Conservation (phyloP, 2,888 invertebrate species). For the Drosophila hamatofila region DNA sequence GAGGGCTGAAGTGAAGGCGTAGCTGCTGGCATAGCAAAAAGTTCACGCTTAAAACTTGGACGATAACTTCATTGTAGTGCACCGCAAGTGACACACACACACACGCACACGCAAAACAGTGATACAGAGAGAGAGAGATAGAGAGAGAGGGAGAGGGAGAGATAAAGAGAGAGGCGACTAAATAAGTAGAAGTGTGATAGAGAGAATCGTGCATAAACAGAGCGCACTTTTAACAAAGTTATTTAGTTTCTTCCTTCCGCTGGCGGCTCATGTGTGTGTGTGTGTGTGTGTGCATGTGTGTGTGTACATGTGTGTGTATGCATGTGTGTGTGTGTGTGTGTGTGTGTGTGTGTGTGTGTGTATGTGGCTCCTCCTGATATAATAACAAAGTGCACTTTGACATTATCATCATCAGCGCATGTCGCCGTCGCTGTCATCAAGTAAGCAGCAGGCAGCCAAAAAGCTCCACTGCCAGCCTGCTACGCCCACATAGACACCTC, state of each 20-base stretch:
- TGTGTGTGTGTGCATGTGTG: conserved; percentile 5
- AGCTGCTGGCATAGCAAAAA: conserved; percentile 57
- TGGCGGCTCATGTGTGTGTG: conserved; percentile 22
- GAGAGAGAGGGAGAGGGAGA: conserved; percentile 3
- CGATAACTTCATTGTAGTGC: conserved; percentile 76
- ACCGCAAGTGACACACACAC: conserved; percentile 43
- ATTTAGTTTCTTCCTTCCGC: conserved; percentile 80
- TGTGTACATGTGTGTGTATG: conserved; percentile 6
- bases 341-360: conserved; percentile 14
- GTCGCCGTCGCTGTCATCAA: conserved; percentile 57
- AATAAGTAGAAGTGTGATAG: background rate
- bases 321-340: no score
- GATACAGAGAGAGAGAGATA: conserved; percentile 4
- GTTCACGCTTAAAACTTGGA: conserved; percentile 80
- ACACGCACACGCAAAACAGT: conserved; percentile 25
- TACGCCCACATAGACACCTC: background rate
- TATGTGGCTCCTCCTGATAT: conserved; percentile 46
- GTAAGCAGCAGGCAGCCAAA: conserved; percentile 45
- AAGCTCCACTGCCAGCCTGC: conserved; percentile 2
- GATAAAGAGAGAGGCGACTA: background rate
- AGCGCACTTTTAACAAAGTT: conserved; percentile 74
- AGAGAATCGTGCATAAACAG: conserved; percentile 48
- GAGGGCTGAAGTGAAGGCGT: conserved; percentile 38
- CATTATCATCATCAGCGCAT: conserved; percentile 70
- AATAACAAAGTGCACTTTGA: conserved; percentile 79